Percentiles rank a stretch among this genome's conserved stretches.
phyloP scores from a whole-genome alignment of 92 coral and sea anemone genomes.

The Heliopora coerulea region DNA sequence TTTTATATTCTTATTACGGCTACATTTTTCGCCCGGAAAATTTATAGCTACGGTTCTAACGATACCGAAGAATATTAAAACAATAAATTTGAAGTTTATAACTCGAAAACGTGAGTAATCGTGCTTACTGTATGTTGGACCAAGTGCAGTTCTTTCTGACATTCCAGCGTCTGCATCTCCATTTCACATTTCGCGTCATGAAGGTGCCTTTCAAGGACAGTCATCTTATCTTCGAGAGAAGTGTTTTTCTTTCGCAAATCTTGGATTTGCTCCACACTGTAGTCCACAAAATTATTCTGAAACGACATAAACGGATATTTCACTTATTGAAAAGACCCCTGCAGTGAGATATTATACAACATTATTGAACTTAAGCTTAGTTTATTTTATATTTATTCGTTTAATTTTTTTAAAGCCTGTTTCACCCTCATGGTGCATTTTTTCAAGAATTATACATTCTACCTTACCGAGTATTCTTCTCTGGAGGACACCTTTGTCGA shows the following conservation, averaged over 20 bases:
- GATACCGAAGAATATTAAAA: too few species aligned
- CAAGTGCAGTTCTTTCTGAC: slow-evolving; percentile 73
- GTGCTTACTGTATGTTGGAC: slow-evolving; percentile 77
- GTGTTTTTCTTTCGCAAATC: slow-evolving; percentile 67
- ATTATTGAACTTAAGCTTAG: too few species aligned
- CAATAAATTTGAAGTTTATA: too few species aligned
- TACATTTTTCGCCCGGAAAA: too few species aligned
- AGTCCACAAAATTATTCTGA: slow-evolving; percentile 35
- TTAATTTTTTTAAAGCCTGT: too few species aligned
- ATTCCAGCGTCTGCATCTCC: slow-evolving; percentile 84
- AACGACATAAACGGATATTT: background rate
- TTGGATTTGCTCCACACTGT: slow-evolving; percentile 64
- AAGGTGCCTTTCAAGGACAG: slow-evolving; percentile 84
- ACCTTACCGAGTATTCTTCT: background rate
- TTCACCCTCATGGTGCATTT: too few species aligned
- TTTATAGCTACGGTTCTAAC: too few species aligned
- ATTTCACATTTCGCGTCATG: slow-evolving; percentile 84
- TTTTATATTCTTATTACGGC: too few species aligned
- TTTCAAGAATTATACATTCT: background rate
- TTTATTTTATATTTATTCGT: too few species aligned
- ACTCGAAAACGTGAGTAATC: too few species aligned
- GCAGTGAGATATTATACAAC: too few species aligned
- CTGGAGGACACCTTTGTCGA: background rate
- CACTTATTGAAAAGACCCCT: too few species aligned
- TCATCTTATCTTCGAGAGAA: slow-evolving; percentile 71